phyloP scores from a whole-genome alignment of 2,113 vertebrate genomes.

The Pantherophis guttatus region DNA sequence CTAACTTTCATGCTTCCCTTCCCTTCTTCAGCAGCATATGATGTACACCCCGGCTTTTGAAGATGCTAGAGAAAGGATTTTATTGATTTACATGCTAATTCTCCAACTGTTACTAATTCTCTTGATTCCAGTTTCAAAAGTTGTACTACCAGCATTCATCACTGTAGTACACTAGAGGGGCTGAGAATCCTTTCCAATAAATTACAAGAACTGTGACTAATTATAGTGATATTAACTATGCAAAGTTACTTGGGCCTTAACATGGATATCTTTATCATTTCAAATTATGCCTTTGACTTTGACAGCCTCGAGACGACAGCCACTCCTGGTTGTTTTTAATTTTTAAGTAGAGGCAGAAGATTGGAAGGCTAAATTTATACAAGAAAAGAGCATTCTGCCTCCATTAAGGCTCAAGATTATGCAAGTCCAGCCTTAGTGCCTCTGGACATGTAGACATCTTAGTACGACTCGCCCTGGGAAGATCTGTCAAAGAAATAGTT shows the following conservation, averaged over 20 bases:
- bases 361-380: neutral
- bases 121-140: slow-evolving; percentile 79
- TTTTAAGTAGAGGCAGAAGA: neutral
- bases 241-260: slow-evolving; percentile 82
- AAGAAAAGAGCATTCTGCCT: neutral
- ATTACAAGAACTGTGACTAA: slow-evolving; percentile 85
- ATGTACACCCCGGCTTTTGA: slow-evolving; percentile 60
- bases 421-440: neutral
- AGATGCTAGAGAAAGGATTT: slow-evolving; percentile 70
- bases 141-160: slow-evolving; percentile 79
- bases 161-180: slow-evolving; percentile 77
- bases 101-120: slow-evolving; percentile 83
- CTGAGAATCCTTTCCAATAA: slow-evolving; percentile 82
- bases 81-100: slow-evolving; percentile 81
- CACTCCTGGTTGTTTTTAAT: slow-evolving; percentile 4
- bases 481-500: neutral
- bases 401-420: neutral
- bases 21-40: slow-evolving; percentile 40
- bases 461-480: neutral
- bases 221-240: slow-evolving; percentile 84
- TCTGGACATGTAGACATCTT: neutral
- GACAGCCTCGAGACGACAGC: slow-evolving; percentile 66
- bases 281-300: slow-evolving; percentile 77
- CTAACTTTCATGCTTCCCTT: slow-evolving; percentile 53
- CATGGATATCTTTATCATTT: slow-evolving; percentile 81